Evolutionary conservation across 1,140 invertebrate genomes (phyloP).

Genomic region (Bombyx mandarina): DNA sequence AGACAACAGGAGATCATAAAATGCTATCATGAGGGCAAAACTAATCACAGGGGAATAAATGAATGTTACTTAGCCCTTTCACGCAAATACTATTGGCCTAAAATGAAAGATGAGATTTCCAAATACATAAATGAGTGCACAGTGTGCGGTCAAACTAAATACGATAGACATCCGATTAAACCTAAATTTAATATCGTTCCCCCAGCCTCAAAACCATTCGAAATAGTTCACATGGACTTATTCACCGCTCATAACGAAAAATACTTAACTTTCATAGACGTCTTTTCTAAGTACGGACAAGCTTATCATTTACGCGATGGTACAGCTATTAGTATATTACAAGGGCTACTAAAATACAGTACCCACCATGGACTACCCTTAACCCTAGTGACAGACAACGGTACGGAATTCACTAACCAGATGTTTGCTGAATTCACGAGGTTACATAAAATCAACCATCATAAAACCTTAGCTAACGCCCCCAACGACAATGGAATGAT

Average conservation of each 20-base stretch:
- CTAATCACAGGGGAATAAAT: constrained; percentile 16
- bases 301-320: constrained; percentile 10
- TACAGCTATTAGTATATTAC: constrained; percentile 10
- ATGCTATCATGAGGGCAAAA: constrained; percentile 19
- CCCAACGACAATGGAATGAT: constrained; percentile 16
- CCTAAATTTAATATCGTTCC: constrained; percentile 12
- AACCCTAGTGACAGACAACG: constrained; percentile 10
- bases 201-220: constrained; percentile 12
- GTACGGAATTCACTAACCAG: constrained; percentile 15
- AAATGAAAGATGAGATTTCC: constrained; percentile 12
- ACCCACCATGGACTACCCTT: constrained; percentile 12
- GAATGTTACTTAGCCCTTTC: constrained; percentile 13
- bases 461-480: constrained; percentile 11
- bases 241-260: constrained; percentile 11
- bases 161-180: constrained; percentile 14
- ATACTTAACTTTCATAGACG: constrained; percentile 11
- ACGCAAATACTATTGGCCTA: constrained; percentile 14
- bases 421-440: constrained; percentile 11
- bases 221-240: constrained; percentile 10
- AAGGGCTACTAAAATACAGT: constrained; percentile 8
- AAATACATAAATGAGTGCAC: constrained; percentile 13
- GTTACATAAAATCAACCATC: constrained; percentile 8
- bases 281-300: constrained; percentile 19
- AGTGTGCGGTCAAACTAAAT: constrained; percentile 12
- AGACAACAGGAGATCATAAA: constrained; percentile 14